Conservation (phyloP, 2,888 invertebrate genomes). For the Seira ritae region DNA sequence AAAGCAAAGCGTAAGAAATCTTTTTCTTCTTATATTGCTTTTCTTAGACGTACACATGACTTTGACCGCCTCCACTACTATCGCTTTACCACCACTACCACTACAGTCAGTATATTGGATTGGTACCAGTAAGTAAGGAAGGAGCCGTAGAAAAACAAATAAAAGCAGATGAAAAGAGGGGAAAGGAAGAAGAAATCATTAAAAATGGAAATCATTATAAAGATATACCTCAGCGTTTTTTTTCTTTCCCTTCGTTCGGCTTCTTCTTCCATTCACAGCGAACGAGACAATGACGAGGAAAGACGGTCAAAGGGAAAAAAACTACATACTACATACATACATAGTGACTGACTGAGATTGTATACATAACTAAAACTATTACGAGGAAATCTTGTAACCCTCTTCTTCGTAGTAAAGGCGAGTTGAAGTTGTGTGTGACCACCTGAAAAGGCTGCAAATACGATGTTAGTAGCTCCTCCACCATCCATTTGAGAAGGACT, state of each 20-base stretch:
- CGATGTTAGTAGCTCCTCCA: too few relatives aligned
- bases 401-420: not conserved
- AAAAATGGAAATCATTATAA: slow-evolving; percentile 60
- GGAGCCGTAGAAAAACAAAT: slow-evolving; percentile 22
- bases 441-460: not conserved
- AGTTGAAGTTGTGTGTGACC: not conserved
- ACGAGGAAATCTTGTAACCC: not conserved
- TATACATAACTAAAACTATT: slow-evolving; percentile 27
- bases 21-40: not conserved
- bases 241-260: not conserved
- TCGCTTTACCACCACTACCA: not conserved
- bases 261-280: slow-evolving; percentile 5
- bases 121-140: slow-evolving; percentile 33
- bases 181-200: slow-evolving; percentile 61
- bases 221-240: slow-evolving; percentile 3
- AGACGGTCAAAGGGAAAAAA: slow-evolving; percentile 27
- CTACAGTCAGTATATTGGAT: too few relatives aligned
- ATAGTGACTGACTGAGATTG: slow-evolving; percentile 22
- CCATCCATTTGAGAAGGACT: not conserved
- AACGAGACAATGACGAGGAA: slow-evolving; percentile 32
- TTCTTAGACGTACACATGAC: not conserved
- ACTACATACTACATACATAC: not conserved
- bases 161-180: slow-evolving; percentile 23
- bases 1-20: slow-evolving; percentile 12
- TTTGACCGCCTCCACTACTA: not conserved